Base-by-base conservation (phyloP, 2,888 invertebrate genomes). In the Coelogynopora nodosa region DNA sequence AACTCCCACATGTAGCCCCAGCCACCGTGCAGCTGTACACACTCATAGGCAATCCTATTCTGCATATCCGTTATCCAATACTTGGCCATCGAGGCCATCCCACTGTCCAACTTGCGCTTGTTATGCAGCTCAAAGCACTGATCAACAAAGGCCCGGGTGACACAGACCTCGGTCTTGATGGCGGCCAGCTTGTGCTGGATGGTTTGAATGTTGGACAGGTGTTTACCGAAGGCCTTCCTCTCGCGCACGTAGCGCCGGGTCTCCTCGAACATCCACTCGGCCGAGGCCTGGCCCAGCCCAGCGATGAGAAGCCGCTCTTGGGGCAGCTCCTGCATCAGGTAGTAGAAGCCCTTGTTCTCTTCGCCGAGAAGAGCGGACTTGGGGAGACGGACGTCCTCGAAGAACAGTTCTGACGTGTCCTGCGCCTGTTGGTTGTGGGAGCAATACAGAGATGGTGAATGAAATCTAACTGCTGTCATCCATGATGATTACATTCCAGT, bases 1-100 rank as follows among this genome's bases (percentile, higher is more conserved):
- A 91, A 92, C 88, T 93, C 93, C 91, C 90, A 91, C 92, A 92
- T 92, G 90, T 92, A 93, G 30, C 93, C 93, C 91, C 92, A 92
- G 0, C 93, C 93, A 18, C 93, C 93, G 87, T 92, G 92, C 87
- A 93, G 89, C 90, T 93, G 93, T 23, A 93, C 89, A 87, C 92
- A 92, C 85, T 91, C 89, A 84, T 90, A 89, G 0, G 92, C 91
- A 29, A 92, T 89, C 85, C 89, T 90, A 89, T 92, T 92, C 89
- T 92, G 91, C 82, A 92, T 88, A 81, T 92, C 92, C 0, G 91
- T 90, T 30, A 90, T 92, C 92, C 92, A 92, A 88, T 91, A 92
- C 90, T 93, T 93, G 49, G 91, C 91, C 92, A 93, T 93, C n/a
- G 92, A 92, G n/a, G 92, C 93, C 87, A 90, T 90, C 67, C 89